Evolutionary conservation across 2,888 invertebrate genomes (phyloP).

Genomic region (Dynastes hyllus): DNA sequence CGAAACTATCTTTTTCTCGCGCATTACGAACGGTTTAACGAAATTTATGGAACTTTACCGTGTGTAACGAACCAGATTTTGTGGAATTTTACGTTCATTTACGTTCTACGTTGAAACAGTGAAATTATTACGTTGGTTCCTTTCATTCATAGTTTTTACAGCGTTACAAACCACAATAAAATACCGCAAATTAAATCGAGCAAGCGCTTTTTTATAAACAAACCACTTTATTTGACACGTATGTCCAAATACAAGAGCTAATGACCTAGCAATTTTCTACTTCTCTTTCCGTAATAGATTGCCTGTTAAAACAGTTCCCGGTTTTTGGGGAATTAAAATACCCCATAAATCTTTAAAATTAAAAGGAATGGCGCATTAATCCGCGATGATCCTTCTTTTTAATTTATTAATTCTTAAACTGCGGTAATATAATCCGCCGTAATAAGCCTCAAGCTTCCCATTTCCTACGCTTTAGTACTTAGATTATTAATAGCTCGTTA

Average conservation of each 20-base stretch:
- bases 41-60: constrained; percentile 9
- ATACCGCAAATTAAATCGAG: constrained; percentile 1
- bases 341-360: constrained; percentile 23
- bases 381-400: background rate
- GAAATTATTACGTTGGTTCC: constrained; percentile 5
- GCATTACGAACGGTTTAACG: background rate
- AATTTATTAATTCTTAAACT: constrained; percentile 13
- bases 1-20: background rate
- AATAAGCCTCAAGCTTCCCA: background rate
- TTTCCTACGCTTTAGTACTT: background rate
- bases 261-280: constrained; percentile 29
- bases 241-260: constrained; percentile 10
- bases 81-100: constrained; percentile 19
- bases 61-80: background rate
- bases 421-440: background rate
- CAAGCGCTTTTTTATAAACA: constrained; percentile 11
- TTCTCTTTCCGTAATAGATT: constrained; percentile 7
- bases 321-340: constrained; percentile 20
- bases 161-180: background rate
- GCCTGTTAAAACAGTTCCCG: constrained; percentile 6
- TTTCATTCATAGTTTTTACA: constrained; percentile 27
- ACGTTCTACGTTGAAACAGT: background rate
- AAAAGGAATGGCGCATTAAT: too few relatives aligned
- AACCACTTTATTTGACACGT: constrained; percentile 26
- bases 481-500: background rate